Conservation (phyloP, 2,113 vertebrate species). For the Rhinogobius similis region DNA sequence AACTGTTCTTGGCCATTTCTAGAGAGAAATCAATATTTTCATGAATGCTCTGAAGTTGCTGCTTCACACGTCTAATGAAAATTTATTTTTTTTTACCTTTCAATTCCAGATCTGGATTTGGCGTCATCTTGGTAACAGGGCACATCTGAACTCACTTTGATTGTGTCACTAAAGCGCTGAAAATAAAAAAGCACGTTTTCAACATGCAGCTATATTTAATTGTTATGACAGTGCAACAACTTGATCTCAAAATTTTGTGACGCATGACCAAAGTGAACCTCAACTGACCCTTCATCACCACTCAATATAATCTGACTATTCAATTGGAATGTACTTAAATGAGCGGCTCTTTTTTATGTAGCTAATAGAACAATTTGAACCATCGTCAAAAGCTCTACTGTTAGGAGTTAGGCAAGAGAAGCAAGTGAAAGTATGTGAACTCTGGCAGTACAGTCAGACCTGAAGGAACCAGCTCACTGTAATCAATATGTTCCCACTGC, state of each 20-base stretch:
- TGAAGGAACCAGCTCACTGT: conserved; percentile 47
- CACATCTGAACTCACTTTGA: conserved; percentile 84
- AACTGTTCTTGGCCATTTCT: conserved; percentile 53
- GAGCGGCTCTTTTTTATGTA: background rate
- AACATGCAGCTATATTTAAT: conserved; percentile 13
- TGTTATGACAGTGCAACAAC: conserved; percentile 17
- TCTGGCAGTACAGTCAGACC: conserved; percentile 46
- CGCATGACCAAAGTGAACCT: conserved; percentile 24
- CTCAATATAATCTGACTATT: conserved; percentile 21
- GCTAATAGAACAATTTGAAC: conserved; percentile 9
- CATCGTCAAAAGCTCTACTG: conserved; percentile 13
- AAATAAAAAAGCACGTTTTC: conserved; percentile 9
- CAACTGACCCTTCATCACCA: conserved; percentile 19
- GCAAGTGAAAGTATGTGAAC: conserved; percentile 41
- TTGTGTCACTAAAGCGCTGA: conserved; percentile 90
- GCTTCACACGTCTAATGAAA: background rate
- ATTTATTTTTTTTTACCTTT: conserved; percentile 74
- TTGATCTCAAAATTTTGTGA: conserved; percentile 12
- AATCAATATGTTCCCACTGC: conserved; percentile 55
- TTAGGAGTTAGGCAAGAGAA: conserved; percentile 24
- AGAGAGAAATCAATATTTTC: conserved; percentile 1
- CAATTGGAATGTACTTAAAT: conserved; percentile 30
- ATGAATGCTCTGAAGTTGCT: conserved; percentile 7
- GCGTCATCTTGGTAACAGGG: conserved; percentile 84
- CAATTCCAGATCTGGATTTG: conserved; percentile 69